Evolutionary conservation across 2,888 invertebrate genomes (phyloP).

Genomic region (Adela reaumurella): DNA sequence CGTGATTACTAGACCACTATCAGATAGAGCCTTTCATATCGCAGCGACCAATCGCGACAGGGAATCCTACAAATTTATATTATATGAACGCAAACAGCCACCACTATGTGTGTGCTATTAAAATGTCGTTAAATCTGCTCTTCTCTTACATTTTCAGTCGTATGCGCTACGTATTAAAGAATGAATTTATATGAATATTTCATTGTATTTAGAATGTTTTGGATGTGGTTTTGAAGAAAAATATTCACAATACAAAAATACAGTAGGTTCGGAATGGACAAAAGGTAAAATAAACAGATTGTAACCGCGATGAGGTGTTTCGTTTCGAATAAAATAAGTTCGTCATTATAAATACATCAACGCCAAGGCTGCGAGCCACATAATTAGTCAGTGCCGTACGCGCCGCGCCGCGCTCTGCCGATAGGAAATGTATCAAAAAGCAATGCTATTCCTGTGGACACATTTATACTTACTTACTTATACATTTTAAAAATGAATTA

Average conservation of each 20-base stretch:
- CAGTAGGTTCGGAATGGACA: slow-evolving; percentile 51
- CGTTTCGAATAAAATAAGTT: slow-evolving; percentile 28
- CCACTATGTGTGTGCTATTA: slow-evolving; percentile 29
- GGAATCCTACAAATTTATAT: slow-evolving; percentile 36
- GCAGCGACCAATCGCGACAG: slow-evolving; percentile 52
- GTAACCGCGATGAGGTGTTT: slow-evolving; percentile 25
- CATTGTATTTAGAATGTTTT: no score
- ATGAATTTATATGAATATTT: no score
- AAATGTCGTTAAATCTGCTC: slow-evolving; percentile 48
- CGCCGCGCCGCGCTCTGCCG: not conserved
- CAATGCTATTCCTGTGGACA: not conserved
- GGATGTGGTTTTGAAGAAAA: slow-evolving; percentile 18
- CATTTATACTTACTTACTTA: no score
- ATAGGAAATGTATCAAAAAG: not conserved
- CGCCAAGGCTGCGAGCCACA: slow-evolving; percentile 1
- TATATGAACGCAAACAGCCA: not conserved
- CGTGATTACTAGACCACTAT: slow-evolving; percentile 47
- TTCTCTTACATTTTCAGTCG: no score
- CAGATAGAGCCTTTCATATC: slow-evolving; percentile 50
- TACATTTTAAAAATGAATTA: no score
- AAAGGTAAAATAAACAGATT: slow-evolving; percentile 52
- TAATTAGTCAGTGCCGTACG: not conserved
- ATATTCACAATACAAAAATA: slow-evolving; percentile 40
- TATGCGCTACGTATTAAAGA: no score
- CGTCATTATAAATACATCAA: slow-evolving; percentile 36